phyloP scores from a whole-genome alignment of 2,113 vertebrate genomes.

The human region GRCh38 chr19:54516001-54516500 shows the following conservation, averaged over 20 bases:
- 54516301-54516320: not conserved
- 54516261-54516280: not conserved
- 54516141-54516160: not conserved
- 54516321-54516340: not conserved
- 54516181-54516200: not conserved
- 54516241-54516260: not conserved
- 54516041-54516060: not conserved
- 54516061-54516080: not conserved
- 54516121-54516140: not conserved
- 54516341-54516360: not conserved
- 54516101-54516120: not conserved
- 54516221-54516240: not conserved
- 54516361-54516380: not conserved
- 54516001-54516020: not conserved
- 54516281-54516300: no score
- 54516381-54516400: not conserved
- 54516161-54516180: not conserved
- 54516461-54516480: no score
- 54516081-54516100: not conserved
- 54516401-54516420: not conserved
- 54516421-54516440: not conserved
- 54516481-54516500: fast-evolving
- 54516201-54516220: not conserved
- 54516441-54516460: not conserved
- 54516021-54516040: not conserved